These are phyloP conservation scores for Corythaeola cristata DNA, from an alignment of 2,113 vertebrate species.

Conservation along the genomic window DNA sequence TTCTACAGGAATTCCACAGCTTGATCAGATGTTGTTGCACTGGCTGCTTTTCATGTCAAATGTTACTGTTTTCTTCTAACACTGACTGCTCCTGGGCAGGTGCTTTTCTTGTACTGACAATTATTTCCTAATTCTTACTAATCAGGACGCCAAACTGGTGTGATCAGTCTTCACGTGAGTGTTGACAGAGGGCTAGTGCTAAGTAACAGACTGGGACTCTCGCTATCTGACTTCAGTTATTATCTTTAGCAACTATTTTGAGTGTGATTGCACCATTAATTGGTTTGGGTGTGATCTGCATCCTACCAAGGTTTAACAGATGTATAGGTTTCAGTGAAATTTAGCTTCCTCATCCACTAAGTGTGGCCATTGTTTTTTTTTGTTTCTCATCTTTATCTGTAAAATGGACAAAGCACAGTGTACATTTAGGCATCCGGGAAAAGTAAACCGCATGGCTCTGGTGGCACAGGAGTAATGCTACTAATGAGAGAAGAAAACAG, in stretches of 20 bases:
- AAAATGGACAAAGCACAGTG: not conserved
- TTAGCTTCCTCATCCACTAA: not conserved
- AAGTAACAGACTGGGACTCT: not conserved
- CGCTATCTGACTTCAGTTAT: not conserved
- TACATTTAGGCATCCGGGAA: not conserved
- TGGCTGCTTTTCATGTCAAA: not conserved
- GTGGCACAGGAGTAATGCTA: not conserved
- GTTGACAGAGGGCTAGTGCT: not conserved
- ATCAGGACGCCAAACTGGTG: not conserved
- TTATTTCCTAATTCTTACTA: not conserved
- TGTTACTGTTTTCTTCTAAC: fast-evolving
- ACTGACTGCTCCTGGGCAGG: not conserved
- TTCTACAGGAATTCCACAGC: not conserved
- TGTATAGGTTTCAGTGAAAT: not conserved
- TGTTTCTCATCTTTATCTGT: not conserved
- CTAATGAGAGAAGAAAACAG: not conserved
- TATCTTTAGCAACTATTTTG: not conserved
- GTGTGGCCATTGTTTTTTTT: too few species aligned
- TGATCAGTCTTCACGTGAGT: not conserved
- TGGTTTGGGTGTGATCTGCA: not conserved
- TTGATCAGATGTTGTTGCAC: not conserved
- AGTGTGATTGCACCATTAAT: not conserved
- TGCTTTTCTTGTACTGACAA: not conserved
- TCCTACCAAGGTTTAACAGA: not conserved
- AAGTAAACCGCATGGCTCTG: not conserved